Evolutionary conservation across 2,888 invertebrate species (phyloP), one percentile per base, ranked within the genome.

Genomic region (Platypus cylindrus): DNA sequence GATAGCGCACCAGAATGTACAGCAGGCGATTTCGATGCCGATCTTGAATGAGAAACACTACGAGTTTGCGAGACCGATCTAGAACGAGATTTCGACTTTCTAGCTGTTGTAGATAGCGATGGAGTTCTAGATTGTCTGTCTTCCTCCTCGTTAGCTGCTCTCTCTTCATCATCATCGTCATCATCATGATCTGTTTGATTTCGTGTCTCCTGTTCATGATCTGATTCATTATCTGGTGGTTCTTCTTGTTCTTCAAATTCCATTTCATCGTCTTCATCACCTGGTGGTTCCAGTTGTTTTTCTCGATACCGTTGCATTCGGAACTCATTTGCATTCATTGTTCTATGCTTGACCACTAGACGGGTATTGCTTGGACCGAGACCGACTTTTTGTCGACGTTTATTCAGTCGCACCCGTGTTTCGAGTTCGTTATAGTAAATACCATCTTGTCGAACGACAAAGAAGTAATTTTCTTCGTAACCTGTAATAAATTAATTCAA

Each of bases 381-480:
- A 36, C 71, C 58, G 41, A 75, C 73, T 48, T 83, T 80, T 30
- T 90, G 85, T 32, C 95, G 73, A 9, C 95, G 73, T 61, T 95
- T 95, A 47, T 87, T 94, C 38, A 95, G 67, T 3, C 94, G 78
- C 38, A 95, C 95, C 35, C 94, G 79, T 0, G 94, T 94, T 63
- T 95, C 94, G 47, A 95, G 55, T 62, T 94, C 94, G 62, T 94
- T 89, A 62, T 93, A 97, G 62, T 81, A 95, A 3, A 93, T 86
- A 24, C 83, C 84, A 57, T 89, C 86, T 46, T 80, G 79, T 38
- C 93, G 75, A 45, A 91, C 77, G 38, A 94, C 87, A 63, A 95
- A 78, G 67, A 93, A 95, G 58, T 94, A 95, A 59, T 93, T 97
- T 63, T 97, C 95, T 61, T 95, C 94, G 52, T 93, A 94, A 22